Conservation (phyloP, 2,113 vertebrate genomes). For the Eudyptes chrysolophus region DNA sequence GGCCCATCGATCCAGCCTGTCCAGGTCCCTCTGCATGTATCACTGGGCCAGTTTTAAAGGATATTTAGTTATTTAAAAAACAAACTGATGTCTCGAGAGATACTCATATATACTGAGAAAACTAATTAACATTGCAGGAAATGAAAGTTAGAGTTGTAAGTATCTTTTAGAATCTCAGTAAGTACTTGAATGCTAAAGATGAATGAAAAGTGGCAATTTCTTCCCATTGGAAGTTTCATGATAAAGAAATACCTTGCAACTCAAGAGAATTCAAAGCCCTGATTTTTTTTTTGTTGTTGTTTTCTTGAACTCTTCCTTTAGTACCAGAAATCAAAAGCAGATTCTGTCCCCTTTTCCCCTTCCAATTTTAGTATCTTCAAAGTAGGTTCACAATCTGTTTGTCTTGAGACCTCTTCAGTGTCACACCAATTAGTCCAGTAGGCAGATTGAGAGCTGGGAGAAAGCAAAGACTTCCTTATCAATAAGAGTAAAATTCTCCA, state of each 20-base stretch:
- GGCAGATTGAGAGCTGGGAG: neutral
- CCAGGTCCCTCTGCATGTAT: neutral
- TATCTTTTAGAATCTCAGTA: neutral
- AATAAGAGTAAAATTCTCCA: neutral
- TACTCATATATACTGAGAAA: neutral
- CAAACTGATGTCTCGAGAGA: neutral
- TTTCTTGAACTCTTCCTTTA: neutral
- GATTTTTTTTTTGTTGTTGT: neutral
- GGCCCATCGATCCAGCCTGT: too few species aligned
- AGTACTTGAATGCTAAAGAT: neutral
- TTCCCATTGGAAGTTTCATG: neutral
- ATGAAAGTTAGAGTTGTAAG: neutral
- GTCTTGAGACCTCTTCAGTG: neutral
- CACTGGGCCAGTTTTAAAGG: neutral
- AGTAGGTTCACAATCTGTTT: neutral
- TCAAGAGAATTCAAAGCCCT: neutral
- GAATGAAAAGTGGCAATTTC: neutral
- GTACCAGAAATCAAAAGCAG: neutral
- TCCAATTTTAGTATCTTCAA: neutral
- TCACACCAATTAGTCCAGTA: neutral
- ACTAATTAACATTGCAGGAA: neutral
- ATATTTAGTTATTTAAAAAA: neutral
- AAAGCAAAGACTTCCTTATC: neutral
- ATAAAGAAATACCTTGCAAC: neutral
- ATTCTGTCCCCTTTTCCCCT: neutral